Percentiles rank a stretch among this genome's conserved stretches.
Evolutionary conservation across 2,113 vertebrate species (phyloP).

Genomic region (Corydoras sp.): DNA sequence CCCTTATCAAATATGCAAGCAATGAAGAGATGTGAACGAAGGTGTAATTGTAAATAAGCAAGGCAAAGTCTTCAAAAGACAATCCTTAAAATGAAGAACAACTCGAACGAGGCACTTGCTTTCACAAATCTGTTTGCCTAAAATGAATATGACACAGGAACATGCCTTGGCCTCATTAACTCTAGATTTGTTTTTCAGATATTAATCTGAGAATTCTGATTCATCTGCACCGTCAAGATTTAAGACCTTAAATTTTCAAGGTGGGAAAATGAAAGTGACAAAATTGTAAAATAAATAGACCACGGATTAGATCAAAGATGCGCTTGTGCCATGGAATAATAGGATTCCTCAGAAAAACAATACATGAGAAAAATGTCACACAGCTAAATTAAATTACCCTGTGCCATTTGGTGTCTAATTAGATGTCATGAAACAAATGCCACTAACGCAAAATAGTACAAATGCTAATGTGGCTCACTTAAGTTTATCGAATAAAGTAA

Average conservation of each 20-base stretch:
- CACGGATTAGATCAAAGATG: slow-evolving; percentile 11
- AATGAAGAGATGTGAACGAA: slow-evolving; percentile 45
- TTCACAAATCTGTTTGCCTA: slow-evolving; percentile 4
- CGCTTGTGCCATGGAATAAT: slow-evolving; percentile 14
- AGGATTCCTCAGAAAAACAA: slow-evolving; percentile 10
- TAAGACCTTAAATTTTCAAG: slow-evolving; percentile 24
- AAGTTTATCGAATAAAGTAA: background rate
- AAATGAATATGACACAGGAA: slow-evolving; percentile 21
- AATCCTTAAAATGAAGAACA: slow-evolving; percentile 12
- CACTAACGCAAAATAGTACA: background rate
- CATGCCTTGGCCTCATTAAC: no score
- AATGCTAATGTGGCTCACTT: background rate
- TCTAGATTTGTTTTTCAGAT: slow-evolving; percentile 31
- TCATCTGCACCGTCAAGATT: slow-evolving; percentile 19
- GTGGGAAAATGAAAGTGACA: slow-evolving; percentile 18
- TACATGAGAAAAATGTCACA: slow-evolving; percentile 14
- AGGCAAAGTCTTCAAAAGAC: slow-evolving; percentile 24
- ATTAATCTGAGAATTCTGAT: slow-evolving; percentile 38
- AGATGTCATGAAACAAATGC: slow-evolving; percentile 1
- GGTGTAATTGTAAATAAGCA: slow-evolving; percentile 50
- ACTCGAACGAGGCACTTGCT: background rate
- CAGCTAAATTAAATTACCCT: slow-evolving; percentile 3
- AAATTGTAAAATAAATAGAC: slow-evolving; percentile 34
- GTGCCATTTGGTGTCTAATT: slow-evolving; percentile 5
- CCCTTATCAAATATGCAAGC: slow-evolving; percentile 49